A percentile compares a stretch with the other conserved stretches of the same genome.
phyloP scores from a whole-genome alignment of 1,140 invertebrate genomes.

The Ceratoteleas bidentatus region DNA sequence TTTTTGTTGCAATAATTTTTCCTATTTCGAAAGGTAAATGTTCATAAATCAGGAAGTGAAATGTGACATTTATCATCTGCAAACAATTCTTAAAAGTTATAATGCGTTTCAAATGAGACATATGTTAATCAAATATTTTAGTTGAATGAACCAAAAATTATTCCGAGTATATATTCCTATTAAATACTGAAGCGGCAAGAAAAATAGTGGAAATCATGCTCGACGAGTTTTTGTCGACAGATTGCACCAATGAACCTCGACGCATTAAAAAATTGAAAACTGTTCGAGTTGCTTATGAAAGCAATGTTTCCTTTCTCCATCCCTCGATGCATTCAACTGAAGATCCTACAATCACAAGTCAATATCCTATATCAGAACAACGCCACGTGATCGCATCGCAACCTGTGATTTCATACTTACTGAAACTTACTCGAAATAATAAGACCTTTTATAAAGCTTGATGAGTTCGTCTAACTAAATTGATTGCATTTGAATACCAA shows the following conservation, averaged over 20 bases:
- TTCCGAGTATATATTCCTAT: too few relatives aligned
- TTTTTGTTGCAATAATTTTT: too few relatives aligned
- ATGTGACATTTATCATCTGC: too few relatives aligned
- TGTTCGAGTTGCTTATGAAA: slow-evolving; percentile 25
- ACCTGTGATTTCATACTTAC: slow-evolving; percentile 36
- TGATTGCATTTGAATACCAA: slow-evolving; percentile 17
- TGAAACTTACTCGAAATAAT: slow-evolving; percentile 54
- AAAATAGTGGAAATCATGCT: not conserved
- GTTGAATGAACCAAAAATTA: too few relatives aligned
- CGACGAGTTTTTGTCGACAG: not conserved
- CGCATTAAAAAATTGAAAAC: slow-evolving; percentile 37
- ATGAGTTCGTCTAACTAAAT: slow-evolving; percentile 11
- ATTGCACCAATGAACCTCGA: not conserved
- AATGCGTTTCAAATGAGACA: too few relatives aligned
- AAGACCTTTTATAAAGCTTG: slow-evolving; percentile 20
- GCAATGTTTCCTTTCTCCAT: slow-evolving; percentile 34
- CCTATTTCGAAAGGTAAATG: too few relatives aligned
- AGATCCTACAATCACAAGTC: slow-evolving; percentile 57
- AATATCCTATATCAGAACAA: slow-evolving; percentile 48
- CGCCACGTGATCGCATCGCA: slow-evolving; percentile 25
- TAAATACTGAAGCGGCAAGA: too few relatives aligned
- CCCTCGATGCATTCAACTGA: slow-evolving; percentile 53
- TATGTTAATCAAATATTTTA: too few relatives aligned
- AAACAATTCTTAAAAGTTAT: too few relatives aligned
- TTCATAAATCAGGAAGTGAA: too few relatives aligned